A percentile compares a stretch with the other conserved stretches of the same genome.
Evolutionary conservation across 2,113 vertebrate genomes (phyloP).

Genomic region (Enhydra lutris): DNA sequence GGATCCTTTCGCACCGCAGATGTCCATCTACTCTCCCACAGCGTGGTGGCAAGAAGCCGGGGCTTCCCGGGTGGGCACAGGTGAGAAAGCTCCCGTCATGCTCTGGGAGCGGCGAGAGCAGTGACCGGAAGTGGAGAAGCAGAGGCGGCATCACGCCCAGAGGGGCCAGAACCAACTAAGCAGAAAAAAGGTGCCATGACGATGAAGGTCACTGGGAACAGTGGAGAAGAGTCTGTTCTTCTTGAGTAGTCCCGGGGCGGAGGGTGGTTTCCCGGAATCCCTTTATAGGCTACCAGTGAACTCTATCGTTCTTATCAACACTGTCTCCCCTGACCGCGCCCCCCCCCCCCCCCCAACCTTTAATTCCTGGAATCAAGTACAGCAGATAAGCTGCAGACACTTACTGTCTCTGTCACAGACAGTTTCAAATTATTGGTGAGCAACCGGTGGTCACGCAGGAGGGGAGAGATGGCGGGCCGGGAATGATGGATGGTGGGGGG

Average conservation of each 20-base stretch:
- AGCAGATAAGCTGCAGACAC: not conserved
- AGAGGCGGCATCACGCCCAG: accelerated
- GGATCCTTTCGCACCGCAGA: not conserved
- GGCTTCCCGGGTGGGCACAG: not conserved
- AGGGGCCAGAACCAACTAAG: not conserved
- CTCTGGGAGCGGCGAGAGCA: accelerated
- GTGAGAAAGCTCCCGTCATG: not conserved
- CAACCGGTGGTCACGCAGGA: not conserved
- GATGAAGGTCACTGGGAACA: accelerated
- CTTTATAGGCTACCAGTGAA: not conserved
- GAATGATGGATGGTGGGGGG: not conserved
- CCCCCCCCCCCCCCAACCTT: not conserved
- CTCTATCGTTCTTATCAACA: no score
- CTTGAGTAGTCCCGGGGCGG: accelerated
- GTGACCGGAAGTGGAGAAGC: accelerated
- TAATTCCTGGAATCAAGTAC: not conserved
- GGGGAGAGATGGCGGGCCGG: not conserved
- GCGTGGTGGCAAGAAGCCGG: accelerated
- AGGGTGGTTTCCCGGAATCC: not conserved
- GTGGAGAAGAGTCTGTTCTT: accelerated
- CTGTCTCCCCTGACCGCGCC: not conserved
- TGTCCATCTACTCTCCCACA: not conserved
- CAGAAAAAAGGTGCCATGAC: accelerated
- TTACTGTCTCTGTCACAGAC: not conserved
- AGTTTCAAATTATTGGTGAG: not conserved